phyloP scores from a whole-genome alignment of 2,888 invertebrate genomes.

The Unio pictorum region DNA sequence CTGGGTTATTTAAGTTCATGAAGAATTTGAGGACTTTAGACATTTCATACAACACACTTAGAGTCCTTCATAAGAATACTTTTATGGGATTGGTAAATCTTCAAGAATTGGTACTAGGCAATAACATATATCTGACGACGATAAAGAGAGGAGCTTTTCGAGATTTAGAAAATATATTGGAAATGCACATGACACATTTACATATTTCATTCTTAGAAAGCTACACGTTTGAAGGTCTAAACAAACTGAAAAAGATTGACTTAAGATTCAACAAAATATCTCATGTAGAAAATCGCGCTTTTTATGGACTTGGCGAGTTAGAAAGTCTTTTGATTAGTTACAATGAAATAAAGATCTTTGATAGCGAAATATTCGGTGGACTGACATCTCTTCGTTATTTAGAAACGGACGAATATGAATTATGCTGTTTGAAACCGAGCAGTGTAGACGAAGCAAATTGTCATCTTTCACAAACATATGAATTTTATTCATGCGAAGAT shows the following conservation, averaged over 20 bases:
- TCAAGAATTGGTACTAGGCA: slow-evolving; percentile 1
- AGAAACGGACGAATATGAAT: slow-evolving; percentile 10
- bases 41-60: not conserved
- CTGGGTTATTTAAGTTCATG: not conserved
- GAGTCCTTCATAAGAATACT: not conserved
- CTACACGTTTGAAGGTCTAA: too few relatives aligned
- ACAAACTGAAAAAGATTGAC: too few relatives aligned
- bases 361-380: too few relatives aligned
- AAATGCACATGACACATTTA: slow-evolving; percentile 1
- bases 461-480: too few relatives aligned
- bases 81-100: slow-evolving; percentile 12
- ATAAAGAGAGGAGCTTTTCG: slow-evolving; percentile 1
- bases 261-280: not conserved
- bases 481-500: slow-evolving; percentile 47
- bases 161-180: slow-evolving; percentile 11
- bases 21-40: not conserved
- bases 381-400: slow-evolving; percentile 7
- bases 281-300: not conserved
- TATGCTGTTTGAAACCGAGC: too few relatives aligned
- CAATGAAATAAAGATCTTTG: slow-evolving; percentile 20
- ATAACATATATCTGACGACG: not conserved
- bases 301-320: slow-evolving; percentile 3
- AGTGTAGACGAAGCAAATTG: not conserved
- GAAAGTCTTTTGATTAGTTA: slow-evolving; percentile 16
- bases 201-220: too few relatives aligned